Base-by-base conservation (phyloP, 2,797 vertebrate genomes). In the Danio albolineatus region DNA sequence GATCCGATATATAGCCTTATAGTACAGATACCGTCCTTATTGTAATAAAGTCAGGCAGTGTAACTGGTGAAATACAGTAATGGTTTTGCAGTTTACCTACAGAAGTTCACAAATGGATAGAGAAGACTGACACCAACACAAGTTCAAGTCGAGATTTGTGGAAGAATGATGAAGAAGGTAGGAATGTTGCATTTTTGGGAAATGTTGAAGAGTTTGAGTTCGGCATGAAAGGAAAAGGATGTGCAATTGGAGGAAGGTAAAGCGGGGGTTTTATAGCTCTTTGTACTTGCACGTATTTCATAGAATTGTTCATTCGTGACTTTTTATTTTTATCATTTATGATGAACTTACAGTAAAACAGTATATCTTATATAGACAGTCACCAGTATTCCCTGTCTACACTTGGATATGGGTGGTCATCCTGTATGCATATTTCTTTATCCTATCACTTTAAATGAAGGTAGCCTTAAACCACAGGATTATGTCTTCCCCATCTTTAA, bases 221-320 rank as follows among this genome's bases (percentile, higher is more conserved):
- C 79, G 65, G 81, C 62, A n/a, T 53, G n/a, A 80, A 66, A 70
- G 60, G 39, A 81, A 69, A 62, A 78, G 66, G 41, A 80, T 79
- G 80, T 86, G 83, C 80, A 86, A 81, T 82, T 71, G 81, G 72
- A 19, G 61, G 44, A 73, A 60, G 48, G 73, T 49, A 57, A 80
- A 75, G 74, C 71, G 80, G 54, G 54, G 75, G 73, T 75, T 72
- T 65, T 67, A 10, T 19, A 72, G 82, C 74, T 71, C 73, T 82
- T 80, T 28, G 44, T 69, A 84, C 66, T 57, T 83, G 64, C 72
- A 79, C 36, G 19, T 65, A 49, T 76, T 76, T 67, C 56, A 56
- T 73, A 78, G 62, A 77, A 51, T 84, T 75, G 77, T 82, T 80
- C 36, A 69, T 78, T 71, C 2, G 54, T 73, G 66, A 66, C 4